These are phyloP conservation scores for Spinus pinus DNA, from an alignment of 2,797 vertebrate genomes.

Conservation along the genomic window DNA sequence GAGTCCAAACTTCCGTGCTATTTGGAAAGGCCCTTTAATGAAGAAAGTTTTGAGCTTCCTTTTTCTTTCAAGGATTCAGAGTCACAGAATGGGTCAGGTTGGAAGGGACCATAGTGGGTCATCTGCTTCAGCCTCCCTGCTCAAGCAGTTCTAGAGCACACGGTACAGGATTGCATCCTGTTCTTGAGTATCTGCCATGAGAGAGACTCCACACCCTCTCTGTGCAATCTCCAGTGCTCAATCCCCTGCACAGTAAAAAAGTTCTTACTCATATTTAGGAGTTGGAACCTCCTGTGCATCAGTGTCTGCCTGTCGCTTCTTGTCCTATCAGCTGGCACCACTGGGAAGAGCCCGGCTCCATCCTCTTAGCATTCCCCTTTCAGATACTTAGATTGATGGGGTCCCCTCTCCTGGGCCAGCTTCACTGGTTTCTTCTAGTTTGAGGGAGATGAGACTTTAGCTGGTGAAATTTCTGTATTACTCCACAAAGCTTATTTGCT, in stretches of 20 bases:
- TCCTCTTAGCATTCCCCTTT: not conserved
- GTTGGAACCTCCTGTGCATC: not conserved
- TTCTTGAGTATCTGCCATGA: not conserved
- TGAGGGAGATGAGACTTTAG: not conserved
- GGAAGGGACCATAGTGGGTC: not conserved
- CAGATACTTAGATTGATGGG: not conserved
- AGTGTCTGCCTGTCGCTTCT: not conserved
- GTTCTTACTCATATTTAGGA: not conserved
- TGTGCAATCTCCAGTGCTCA: not conserved
- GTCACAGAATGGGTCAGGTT: fast-evolving
- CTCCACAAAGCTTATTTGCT: not conserved
- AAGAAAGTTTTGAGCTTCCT: not conserved
- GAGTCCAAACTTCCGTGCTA: not conserved
- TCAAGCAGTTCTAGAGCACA: not conserved
- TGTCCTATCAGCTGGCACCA: not conserved
- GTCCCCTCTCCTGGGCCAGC: not conserved
- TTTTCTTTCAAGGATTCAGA: not conserved
- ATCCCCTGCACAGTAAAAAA: too few species aligned
- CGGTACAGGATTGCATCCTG: not conserved
- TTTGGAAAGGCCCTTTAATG: not conserved
- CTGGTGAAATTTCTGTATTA: not conserved
- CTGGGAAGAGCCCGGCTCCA: not conserved
- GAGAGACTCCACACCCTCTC: not conserved
- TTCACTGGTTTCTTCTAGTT: not conserved
- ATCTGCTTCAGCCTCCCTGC: not conserved